Base-by-base conservation (phyloP, 2,113 vertebrate genomes). In the Xiphophorus maculatus region DNA sequence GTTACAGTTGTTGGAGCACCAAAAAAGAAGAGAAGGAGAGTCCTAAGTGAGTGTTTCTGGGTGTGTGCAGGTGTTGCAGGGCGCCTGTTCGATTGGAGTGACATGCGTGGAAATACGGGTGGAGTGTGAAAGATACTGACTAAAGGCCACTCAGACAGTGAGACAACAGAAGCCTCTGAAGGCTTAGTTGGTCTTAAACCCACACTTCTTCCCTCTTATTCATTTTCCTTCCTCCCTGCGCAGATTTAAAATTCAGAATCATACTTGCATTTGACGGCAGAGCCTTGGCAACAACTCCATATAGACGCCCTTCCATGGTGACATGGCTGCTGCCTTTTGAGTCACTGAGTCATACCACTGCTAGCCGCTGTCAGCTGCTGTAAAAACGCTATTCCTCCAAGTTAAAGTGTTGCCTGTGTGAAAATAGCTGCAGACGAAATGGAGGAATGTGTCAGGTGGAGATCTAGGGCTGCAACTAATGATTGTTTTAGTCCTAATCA, bases 1-100 rank as follows among this genome's bases (percentile, higher is more conserved):
- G 90, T 93, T 92, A 90, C 89, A 86, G 87, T 91, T 94, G 90
- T 90, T 90, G 85, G 74, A 82, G 87, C 82, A 83, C 88, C 74
- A 85, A 88, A 90, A 85, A 71, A 84, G 14, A 58, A 25, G 19
- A 54, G 19, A 22, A 29, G 28, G 64, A 61, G 70, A 77, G 81
- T 83, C 77, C 35, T 68, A 70, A 80, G 86, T 83, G 82, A 33
- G 74, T 83, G 62, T 78, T 66, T 62, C 69, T 58, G 63, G 74
- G 81, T 63, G 60, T 68, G 44, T 84, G 33, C 51, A 71, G 58
- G 58, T 83, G 71, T 69, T 71, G 62, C 54, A 33, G 44, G 77
- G 64, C 89, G 77, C 58, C 27, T 85, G 83, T 83, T 90, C 78
- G 80, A 76, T 63, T 80, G 71, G 69, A 69, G 66, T 58, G 78